phyloP scores from a whole-genome alignment of 2,888 invertebrate genomes.

The Sesia apiformis region DNA sequence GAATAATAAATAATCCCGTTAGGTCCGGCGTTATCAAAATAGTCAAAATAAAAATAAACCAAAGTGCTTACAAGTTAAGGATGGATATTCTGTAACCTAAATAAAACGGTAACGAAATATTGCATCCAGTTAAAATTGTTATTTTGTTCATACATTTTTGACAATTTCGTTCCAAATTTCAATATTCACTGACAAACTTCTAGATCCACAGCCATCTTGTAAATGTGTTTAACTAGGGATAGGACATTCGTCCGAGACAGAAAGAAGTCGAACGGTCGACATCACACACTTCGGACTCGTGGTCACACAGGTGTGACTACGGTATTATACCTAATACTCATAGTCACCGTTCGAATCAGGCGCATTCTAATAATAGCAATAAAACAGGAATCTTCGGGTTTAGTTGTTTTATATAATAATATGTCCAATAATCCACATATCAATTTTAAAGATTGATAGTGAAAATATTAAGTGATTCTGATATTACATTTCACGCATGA shows the following conservation, averaged over 20 bases:
- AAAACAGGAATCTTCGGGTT: constrained; percentile 20
- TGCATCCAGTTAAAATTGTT: no score
- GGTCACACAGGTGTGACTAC: no score
- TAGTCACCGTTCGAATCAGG: constrained; percentile 5
- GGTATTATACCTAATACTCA: no score
- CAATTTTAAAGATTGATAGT: background rate
- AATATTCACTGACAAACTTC: background rate
- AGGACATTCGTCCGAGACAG: constrained; percentile 19
- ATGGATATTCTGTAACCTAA: no score
- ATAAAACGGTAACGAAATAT: no score
- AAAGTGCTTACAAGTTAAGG: no score
- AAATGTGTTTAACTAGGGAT: constrained; percentile 3
- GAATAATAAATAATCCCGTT: no score
- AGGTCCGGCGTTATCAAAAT: no score
- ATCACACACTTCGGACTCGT: constrained; percentile 6
- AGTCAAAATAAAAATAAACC: no score
- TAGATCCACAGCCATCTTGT: background rate
- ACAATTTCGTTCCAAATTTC: no score
- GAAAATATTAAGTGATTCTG: background rate
- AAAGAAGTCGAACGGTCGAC: constrained; percentile 36
- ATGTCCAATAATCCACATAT: background rate
- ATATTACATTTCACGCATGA: constrained; percentile 22
- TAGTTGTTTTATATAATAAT: constrained; percentile 19
- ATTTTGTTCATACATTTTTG: no score
- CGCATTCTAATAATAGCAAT: constrained; percentile 37